Evolutionary conservation across 2,797 vertebrate species (phyloP), one percentile per base, ranked within the genome.

Genomic region (Sebastes minor): DNA sequence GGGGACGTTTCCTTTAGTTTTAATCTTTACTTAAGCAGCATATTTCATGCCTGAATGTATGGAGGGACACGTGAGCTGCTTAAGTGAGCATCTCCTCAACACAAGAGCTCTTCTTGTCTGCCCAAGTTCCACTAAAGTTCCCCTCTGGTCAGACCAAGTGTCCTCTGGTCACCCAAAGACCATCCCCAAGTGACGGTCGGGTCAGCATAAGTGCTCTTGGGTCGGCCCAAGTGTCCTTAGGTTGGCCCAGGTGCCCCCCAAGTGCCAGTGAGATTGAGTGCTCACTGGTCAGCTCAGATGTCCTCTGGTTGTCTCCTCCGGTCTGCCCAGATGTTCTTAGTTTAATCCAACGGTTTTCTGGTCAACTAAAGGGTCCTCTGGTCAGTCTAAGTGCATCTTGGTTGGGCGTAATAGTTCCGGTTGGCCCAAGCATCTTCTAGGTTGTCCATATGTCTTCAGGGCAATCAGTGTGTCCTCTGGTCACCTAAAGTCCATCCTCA

Each of bases 31-130:
- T 71, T 28, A 71, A 67, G 4, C 18, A 20, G 30, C 9, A 22
- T 16, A 25, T 49, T 62, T 66, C 25, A 20, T 16, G 18, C 33
- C 35, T 56, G 1, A 52, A 52, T 64, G 32, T 8, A 14, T 2
- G 35, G 28, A 65, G 32, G 65, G 33, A 49, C 60, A 53, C 63
- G 60, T 42, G 22, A 65, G 56, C 52, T 64, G 52, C 61, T 49
- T 16, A 52, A 82, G 13, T 12, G 4, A 25, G 38, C 28, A 14
- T 63, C 18, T 70, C 20, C 32, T 60, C 7, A 2, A 28, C 42
- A 38, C 27, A 49, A 62, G 49, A 53, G 20, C 20, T 46, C 38
- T 33, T 53, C 33, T 52, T 10, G 2, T 35, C 25, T 2, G 61
- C 61, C 55, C 42, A 42, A 8, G 76, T 20, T 67, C 42, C 52